A percentile compares a stretch with the other conserved stretches of the same genome.
phyloP scores from a whole-genome alignment of 2,113 vertebrate genomes.

The Rhabdomys dilectus region DNA sequence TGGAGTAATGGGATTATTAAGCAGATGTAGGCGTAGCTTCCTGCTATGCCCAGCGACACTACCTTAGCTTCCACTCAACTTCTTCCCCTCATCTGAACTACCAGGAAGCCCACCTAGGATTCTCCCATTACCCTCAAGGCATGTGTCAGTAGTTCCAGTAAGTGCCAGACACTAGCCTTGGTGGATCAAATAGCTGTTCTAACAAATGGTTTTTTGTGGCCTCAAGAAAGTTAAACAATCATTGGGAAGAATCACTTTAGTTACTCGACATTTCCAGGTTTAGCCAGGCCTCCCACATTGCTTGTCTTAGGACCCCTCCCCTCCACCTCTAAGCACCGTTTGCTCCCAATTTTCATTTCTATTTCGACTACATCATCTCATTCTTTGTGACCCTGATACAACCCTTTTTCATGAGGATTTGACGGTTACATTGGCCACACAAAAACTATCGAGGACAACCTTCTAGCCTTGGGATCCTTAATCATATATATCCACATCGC shows the following conservation, averaged over 20 bases:
- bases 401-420: not conserved
- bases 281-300: not conserved
- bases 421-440: not conserved
- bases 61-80: not conserved
- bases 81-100: not conserved
- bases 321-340: not conserved
- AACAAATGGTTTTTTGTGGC: not conserved
- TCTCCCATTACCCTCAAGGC: not conserved
- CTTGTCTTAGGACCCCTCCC: not conserved
- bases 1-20: constrained; percentile 86
- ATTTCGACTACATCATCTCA: not conserved
- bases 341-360: not conserved
- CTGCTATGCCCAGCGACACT: not conserved
- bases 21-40: constrained; percentile 58
- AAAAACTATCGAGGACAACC: not conserved
- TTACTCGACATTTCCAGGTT: not conserved
- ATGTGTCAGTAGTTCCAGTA: not conserved
- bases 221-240: not conserved
- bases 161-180: not conserved
- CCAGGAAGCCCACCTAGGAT: not conserved
- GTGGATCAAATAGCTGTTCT: not conserved
- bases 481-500: not conserved
- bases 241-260: not conserved
- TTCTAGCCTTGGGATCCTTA: not conserved
- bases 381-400: not conserved